These are phyloP conservation scores for Tokudaia muenninki DNA, from an alignment of 2,797 vertebrate genomes.

Conservation along the genomic window DNA sequence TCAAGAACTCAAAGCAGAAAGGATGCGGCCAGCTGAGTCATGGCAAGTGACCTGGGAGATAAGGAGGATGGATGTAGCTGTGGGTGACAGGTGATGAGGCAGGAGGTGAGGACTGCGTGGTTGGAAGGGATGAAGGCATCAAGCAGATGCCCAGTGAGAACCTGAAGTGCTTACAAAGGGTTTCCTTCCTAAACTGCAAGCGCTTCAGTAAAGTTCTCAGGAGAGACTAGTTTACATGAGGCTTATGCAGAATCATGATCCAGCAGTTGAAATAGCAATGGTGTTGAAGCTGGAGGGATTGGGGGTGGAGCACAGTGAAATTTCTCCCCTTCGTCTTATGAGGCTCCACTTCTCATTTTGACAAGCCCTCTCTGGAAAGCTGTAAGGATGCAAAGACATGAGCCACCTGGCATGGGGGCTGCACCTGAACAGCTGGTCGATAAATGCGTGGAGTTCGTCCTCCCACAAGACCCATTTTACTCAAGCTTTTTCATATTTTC, in stretches of 20 bases:
- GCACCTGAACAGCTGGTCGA: neutral
- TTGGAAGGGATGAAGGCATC: neutral
- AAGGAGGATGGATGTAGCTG: neutral
- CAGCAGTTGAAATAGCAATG: neutral
- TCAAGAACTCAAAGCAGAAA: conserved; percentile 52
- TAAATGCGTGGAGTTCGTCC: neutral
- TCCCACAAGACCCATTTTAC: neutral
- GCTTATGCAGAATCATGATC: neutral
- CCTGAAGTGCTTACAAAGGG: neutral
- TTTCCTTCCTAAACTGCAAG: neutral
- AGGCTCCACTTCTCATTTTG: neutral
- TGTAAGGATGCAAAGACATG: neutral
- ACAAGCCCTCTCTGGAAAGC: neutral
- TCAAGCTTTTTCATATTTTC: neutral
- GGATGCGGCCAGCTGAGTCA: conserved; percentile 56
- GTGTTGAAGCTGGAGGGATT: neutral
- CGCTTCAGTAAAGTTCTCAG: neutral
- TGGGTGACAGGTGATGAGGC: neutral
- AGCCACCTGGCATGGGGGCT: neutral
- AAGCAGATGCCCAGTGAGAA: neutral
- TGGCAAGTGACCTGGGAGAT: conserved; percentile 18
- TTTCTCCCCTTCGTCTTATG: neutral
- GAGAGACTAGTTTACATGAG: neutral
- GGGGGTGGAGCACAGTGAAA: neutral
- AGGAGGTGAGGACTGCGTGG: neutral